Percentiles rank a stretch among this genome's conserved stretches.
phyloP scores from a whole-genome alignment of 2,113 vertebrate genomes.

The Lasiurus borealis region DNA sequence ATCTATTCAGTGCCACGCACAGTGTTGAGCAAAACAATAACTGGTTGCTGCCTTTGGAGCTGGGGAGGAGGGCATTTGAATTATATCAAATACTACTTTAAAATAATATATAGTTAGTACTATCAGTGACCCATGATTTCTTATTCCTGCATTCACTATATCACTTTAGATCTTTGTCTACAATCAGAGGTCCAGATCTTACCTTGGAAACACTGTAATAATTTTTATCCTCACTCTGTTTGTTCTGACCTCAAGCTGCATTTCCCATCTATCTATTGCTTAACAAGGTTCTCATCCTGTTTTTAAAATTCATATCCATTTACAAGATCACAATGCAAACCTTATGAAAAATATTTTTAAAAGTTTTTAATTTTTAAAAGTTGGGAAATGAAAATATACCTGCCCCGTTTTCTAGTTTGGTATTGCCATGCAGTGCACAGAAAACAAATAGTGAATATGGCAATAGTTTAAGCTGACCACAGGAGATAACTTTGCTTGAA shows the following conservation, averaged over 20 bases:
- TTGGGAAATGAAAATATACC: slow-evolving; percentile 4
- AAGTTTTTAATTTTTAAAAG: neutral
- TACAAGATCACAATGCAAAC: neutral
- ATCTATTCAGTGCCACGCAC: neutral
- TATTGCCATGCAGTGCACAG: neutral
- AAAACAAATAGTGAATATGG: neutral
- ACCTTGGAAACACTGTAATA: neutral
- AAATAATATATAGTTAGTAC: neutral
- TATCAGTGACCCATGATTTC: neutral
- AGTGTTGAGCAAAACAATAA: neutral
- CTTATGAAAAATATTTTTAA: neutral
- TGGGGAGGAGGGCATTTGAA: too few species aligned
- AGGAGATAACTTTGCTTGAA: neutral
- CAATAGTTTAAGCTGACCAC: neutral
- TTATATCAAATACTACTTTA: neutral
- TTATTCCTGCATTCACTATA: neutral
- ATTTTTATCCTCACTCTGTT: neutral
- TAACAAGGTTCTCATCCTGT: neutral
- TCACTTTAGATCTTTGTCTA: neutral
- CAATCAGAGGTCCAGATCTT: neutral
- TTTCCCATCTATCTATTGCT: neutral
- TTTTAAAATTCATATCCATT: neutral
- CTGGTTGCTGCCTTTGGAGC: too few species aligned
- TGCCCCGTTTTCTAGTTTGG: slow-evolving; percentile 23
- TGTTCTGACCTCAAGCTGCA: neutral